These are phyloP conservation scores for Apostichopus californicus DNA, from an alignment of 35 echinoderm and acorn worm species.

Conservation along the genomic window DNA sequence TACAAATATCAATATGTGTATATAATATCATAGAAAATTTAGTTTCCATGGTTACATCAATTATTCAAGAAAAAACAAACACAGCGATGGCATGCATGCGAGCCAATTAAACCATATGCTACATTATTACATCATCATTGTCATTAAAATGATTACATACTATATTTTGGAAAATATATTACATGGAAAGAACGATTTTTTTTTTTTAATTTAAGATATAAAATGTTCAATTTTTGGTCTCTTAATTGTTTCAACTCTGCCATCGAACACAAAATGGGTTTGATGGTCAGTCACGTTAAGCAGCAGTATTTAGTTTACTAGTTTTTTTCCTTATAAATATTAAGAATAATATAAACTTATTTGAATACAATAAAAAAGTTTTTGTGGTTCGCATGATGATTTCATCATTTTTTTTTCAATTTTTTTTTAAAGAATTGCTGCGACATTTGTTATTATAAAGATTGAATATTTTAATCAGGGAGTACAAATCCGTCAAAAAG, in stretches of 20 bases:
- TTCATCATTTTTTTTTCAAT: not conserved
- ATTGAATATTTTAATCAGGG: conserved; percentile 10
- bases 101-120: too few relatives aligned
- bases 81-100: too few relatives aligned
- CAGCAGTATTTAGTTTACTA: not conserved
- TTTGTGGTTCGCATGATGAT: not conserved
- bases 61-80: too few relatives aligned
- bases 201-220: not conserved
- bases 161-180: not conserved
- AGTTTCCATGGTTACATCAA: too few relatives aligned
- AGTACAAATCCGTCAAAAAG: conserved; percentile 38
- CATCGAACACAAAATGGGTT: not conserved
- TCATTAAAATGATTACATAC: too few relatives aligned
- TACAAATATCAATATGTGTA: too few relatives aligned
- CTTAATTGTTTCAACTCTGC: not conserved
- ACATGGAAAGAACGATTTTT: not conserved
- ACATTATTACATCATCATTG: not conserved
- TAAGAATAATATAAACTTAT: not conserved
- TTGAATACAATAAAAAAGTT: not conserved
- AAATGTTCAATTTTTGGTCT: conserved; percentile 5
- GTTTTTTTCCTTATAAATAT: not conserved
- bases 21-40: too few relatives aligned
- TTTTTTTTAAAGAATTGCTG: not conserved
- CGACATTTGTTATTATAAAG: not conserved
- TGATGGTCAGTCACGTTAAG: not conserved